Evolutionary conservation across 1,140 invertebrate genomes (phyloP), one percentile per base, ranked within the genome.

Genomic region (Drosophila willistoni): DNA sequence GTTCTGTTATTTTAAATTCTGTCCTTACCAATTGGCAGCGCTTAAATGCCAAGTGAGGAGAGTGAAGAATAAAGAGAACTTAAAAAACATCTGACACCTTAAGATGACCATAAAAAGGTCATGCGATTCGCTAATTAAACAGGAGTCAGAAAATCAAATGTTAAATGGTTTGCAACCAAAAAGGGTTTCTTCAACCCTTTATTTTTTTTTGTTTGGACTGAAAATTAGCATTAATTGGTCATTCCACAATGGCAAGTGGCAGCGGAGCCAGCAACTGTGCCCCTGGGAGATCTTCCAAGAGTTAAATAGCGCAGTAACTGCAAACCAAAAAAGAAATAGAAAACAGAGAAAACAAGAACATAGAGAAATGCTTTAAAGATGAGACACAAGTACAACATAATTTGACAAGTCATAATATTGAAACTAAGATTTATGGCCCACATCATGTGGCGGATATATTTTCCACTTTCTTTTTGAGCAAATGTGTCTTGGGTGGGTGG

Each of bases 351-450:
- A 62, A 70, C 71, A 63, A 76, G 76, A 67, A 47, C 14, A 47
- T 9, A 47, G 3, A 47, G 17, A 51, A 51, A 51, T 51, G 29
- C 73, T 68, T 80, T 81, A 68, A 76, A 68, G 69, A 73, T 73
- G 79, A 71, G 79, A 67, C 57, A 61, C 51, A 59, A 77, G 83
- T 87, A 79, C 67, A 87, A 87, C 82, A 87, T 87, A 87, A 87
- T 87, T 78, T 87, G 84, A 87, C 84, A 87, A 84, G 84, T 87
- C 84, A 87, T 89, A 87, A 87, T 87, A 87, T 87, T 87, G 84
- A 87, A 29, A 90, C 68, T 54, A 89, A 77, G 84, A 87, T 87
- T 87, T 87, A 87, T 87, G 80, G 67, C 34, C 74, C 67, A 77
- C 73, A 77, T 77, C 84, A 89, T 87, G 72, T 87, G 84, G 56